Percentiles rank a stretch among this genome's conserved stretches.
Evolutionary conservation across 2,888 invertebrate genomes (phyloP).

Genomic region (Allacma fusca): DNA sequence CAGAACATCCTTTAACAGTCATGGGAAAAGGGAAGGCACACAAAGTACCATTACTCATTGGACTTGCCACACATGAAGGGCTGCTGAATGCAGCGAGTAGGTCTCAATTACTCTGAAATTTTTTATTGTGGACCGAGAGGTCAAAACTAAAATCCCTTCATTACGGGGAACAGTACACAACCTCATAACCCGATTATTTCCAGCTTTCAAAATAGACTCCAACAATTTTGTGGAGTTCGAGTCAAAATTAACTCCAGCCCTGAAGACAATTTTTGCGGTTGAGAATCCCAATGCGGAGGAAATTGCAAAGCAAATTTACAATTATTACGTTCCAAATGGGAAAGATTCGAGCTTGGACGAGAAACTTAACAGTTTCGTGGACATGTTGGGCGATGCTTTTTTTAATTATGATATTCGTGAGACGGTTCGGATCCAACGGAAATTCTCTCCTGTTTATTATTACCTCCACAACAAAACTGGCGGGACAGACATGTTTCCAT

Average conservation of each 20-base stretch:
- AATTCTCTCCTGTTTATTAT: conserved; percentile 14
- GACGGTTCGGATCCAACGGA: not conserved
- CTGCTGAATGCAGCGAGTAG: not conserved
- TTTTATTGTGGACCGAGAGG: not conserved
- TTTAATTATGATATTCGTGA: conserved; percentile 14
- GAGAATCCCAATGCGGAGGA: not conserved
- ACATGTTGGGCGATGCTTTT: conserved; percentile 7
- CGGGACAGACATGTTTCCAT: no score
- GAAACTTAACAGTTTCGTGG: not conserved
- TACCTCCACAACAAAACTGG: conserved; percentile 21
- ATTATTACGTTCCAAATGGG: not conserved
- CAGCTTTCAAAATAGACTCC: not conserved
- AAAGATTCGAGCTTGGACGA: not conserved
- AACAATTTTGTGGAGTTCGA: not conserved
- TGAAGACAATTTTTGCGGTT: not conserved
- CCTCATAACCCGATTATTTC: not conserved
- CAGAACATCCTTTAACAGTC: not conserved
- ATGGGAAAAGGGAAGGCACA: not conserved
- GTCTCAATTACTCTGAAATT: not conserved
- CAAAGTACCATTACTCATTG: conserved; percentile 21
- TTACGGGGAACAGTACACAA: not conserved
- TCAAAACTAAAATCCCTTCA: not conserved
- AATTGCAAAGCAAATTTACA: not conserved
- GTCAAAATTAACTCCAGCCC: not conserved
- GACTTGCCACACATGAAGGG: conserved; percentile 24